phyloP scores from a whole-genome alignment of 1,140 invertebrate species.

The Thalassaphorura encarpata region DNA sequence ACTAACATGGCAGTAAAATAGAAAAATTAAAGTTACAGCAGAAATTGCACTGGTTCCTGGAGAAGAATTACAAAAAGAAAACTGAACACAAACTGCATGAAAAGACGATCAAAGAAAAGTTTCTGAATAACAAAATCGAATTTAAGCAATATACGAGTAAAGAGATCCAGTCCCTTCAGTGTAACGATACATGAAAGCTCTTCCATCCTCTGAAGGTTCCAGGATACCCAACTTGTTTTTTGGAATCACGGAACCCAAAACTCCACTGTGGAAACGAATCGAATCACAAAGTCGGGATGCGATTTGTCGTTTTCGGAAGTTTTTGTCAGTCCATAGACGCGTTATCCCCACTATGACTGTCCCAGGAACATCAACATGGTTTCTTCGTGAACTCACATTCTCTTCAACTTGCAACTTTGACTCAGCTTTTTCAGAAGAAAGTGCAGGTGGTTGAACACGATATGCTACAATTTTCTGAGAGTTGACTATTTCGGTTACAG shows the following conservation, averaged over 20 bases:
- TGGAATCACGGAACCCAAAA: constrained; percentile 13
- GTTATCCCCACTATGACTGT: constrained; percentile 19
- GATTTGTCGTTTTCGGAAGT: constrained; percentile 23
- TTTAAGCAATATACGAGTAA: no score
- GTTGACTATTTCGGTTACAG: constrained; percentile 15
- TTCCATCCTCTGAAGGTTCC: constrained; percentile 27
- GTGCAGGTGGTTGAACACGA: neutral
- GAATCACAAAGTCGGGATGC: constrained; percentile 21
- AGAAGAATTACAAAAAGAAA: no score
- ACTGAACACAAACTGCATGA: no score
- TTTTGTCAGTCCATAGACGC: constrained; percentile 27
- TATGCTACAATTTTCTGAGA: neutral
- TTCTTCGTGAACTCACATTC: neutral
- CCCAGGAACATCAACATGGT: no score
- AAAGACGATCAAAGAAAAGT: no score
- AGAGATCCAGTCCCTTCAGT: constrained; percentile 6
- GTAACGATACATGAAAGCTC: constrained; percentile 22
- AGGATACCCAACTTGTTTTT: constrained; percentile 28
- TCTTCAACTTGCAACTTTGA: neutral
- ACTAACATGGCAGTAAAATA: no score
- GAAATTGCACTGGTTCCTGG: no score
- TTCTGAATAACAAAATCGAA: no score
- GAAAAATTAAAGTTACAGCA: no score
- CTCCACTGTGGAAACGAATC: constrained; percentile 21
- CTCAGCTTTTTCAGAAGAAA: neutral